phyloP scores from a whole-genome alignment of 2,888 invertebrate species.

The Oligia strigilis region DNA sequence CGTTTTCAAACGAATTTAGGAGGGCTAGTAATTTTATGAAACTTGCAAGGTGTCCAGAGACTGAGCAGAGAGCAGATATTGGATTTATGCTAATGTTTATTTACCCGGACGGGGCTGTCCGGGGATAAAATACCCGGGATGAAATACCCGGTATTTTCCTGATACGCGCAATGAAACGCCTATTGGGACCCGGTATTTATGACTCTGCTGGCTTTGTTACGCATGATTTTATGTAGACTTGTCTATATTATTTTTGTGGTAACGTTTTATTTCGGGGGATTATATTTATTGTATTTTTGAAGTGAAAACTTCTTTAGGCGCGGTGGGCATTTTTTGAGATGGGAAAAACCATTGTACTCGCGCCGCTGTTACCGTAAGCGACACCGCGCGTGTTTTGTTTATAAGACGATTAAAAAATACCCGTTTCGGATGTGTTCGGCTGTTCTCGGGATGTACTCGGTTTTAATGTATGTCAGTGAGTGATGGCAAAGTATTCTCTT shows the following conservation, averaged over 20 bases:
- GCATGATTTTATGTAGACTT: conserved; percentile 7
- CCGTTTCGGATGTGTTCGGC: no score
- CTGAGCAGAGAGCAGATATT: conserved; percentile 78
- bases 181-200: conserved; percentile 46
- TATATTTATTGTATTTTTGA: background rate
- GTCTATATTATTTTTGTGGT: conserved; percentile 9
- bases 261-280: background rate
- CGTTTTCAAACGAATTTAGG: conserved; percentile 15
- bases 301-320: no score
- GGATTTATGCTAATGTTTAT: conserved; percentile 87
- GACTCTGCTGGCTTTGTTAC: conserved; percentile 10
- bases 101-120: conserved; percentile 70
- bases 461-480: no score
- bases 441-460: no score
- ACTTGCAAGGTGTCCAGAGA: conserved; percentile 74
- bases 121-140: conserved; percentile 37
- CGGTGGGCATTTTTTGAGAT: no score
- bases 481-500: no score
- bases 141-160: conserved; percentile 55
- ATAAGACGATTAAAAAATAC: no score
- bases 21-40: conserved; percentile 70
- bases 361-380: no score
- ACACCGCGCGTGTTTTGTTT: no score
- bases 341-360: no score
- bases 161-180: conserved; percentile 44